Evolutionary conservation across 2,113 vertebrate genomes (phyloP), one percentile per base, ranked within the genome.

Genomic region (Heterotilapia buettikoferi): DNA sequence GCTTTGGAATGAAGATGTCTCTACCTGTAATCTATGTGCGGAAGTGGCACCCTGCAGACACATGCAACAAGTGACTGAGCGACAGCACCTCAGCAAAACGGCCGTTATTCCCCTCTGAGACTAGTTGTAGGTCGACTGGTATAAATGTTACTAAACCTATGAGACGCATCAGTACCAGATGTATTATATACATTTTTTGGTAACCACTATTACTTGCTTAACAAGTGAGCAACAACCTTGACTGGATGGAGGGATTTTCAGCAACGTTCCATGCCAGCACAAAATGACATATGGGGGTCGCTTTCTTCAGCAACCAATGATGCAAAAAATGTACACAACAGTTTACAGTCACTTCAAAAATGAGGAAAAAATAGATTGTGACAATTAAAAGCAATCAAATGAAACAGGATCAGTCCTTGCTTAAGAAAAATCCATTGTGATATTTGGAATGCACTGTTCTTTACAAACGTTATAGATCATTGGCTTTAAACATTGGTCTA

Each of bases 281-380:
- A 92, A 87, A 94, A 92, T 84, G 92, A 96, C 92, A 93, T 80
- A 93, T 87, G 91, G 73, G 93, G 92, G 93, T 91, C 90, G 89
- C 92, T 89, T 92, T 91, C 86, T 90, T 92, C 94, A 97, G 97
- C 96, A 96, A 98, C 96, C 96, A 96, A 97, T 95, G 95, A 96
- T 96, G 96, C 97, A 97, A 97, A 88, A 88, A 97, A 97, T 97
- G 96, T 97, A 97, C 97, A 98, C 98, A 98, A 97, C 96, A 97
- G 97, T 97, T 98, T 97, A 97, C 96, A 97, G 97, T 97, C 97
- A 95, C 93, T 94, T 94, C 91, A 92, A 91, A 96, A 94, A 95
- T 90, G 80, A 94, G 89, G 84, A 89, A 95, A 88, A 94, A 97
- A 89, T 84, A 93, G 89, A 95, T 92, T 89, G 92, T 93, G 91